phyloP scores from a whole-genome alignment of 2,888 invertebrate species.

The Crocallis elinguaria region DNA sequence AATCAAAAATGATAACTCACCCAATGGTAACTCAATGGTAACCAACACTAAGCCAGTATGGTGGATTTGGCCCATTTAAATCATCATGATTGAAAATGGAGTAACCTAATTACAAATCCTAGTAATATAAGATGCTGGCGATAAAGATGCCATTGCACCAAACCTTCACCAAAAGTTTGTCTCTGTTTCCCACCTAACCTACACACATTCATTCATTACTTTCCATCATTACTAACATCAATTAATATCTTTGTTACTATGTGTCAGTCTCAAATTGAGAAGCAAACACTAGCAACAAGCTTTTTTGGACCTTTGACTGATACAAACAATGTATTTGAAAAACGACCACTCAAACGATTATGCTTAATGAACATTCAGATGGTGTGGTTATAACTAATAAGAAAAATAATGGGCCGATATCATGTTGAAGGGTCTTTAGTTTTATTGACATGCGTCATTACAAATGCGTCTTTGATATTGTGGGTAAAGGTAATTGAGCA shows the following conservation, averaged over 20 bases:
- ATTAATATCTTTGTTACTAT: slow-evolving; percentile 83
- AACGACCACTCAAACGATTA: slow-evolving; percentile 71
- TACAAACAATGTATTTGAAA: slow-evolving; percentile 72
- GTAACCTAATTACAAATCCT: too few relatives aligned
- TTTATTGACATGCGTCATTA: slow-evolving; percentile 32
- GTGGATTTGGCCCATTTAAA: too few relatives aligned
- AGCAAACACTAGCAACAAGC: slow-evolving; percentile 74
- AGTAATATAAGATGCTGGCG: too few relatives aligned
- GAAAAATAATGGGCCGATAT: slow-evolving; percentile 58
- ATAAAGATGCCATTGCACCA: too few relatives aligned
- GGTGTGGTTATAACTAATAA: slow-evolving; percentile 69
- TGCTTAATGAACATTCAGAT: slow-evolving; percentile 72
- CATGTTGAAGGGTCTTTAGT: slow-evolving; percentile 41
- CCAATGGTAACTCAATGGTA: too few relatives aligned
- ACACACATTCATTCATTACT: slow-evolving; percentile 66
- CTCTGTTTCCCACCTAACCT: slow-evolving; percentile 51
- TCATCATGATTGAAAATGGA: too few relatives aligned
- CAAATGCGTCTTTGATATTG: neutral
- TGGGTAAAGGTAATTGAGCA: neutral
- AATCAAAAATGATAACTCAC: too few relatives aligned
- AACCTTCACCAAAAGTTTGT: too few relatives aligned
- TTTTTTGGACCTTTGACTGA: slow-evolving; percentile 53
- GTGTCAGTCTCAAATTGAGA: slow-evolving; percentile 82
- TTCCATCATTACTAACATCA: slow-evolving; percentile 78
- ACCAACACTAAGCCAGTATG: too few relatives aligned